A percentile compares a stretch with the other conserved stretches of the same genome.
Conservation (phyloP, 2,888 invertebrate species). For the Helobdella robusta region DNA sequence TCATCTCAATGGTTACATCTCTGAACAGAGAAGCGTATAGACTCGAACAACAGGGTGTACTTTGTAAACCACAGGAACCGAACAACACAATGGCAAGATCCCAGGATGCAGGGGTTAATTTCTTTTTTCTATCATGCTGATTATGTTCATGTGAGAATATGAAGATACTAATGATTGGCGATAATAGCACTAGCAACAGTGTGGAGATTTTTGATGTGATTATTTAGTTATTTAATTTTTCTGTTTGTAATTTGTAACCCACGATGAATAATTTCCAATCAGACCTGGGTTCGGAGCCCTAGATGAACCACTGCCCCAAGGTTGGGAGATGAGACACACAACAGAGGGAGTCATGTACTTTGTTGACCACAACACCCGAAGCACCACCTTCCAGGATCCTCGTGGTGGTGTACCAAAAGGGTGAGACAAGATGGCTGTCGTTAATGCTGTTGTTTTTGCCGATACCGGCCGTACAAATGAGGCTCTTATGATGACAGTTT, state of each 20-base stretch:
- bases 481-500: neutral
- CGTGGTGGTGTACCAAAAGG: constrained; percentile 81
- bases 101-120: constrained; percentile 76
- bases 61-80: constrained; percentile 98
- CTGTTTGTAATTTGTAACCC: neutral
- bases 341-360: constrained; percentile 85
- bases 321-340: constrained; percentile 95
- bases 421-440: constrained; percentile 43
- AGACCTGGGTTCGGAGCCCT: constrained; percentile 26
- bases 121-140: neutral
- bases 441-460: neutral
- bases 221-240: neutral
- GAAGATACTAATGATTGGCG: neutral
- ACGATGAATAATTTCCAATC: neutral
- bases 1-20: too few species aligned
- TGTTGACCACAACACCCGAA: constrained; percentile 94
- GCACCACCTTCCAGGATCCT: constrained; percentile 94
- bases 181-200: neutral
- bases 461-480: neutral
- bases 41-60: constrained; percentile 56
- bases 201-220: too few species aligned
- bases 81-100: constrained; percentile 99
- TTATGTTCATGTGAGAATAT: neutral
- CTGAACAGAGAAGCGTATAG: constrained; percentile 47
- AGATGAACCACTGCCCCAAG: constrained; percentile 53